Evolutionary conservation across 2,113 vertebrate genomes (phyloP).

Genomic region (Limanda limanda): DNA sequence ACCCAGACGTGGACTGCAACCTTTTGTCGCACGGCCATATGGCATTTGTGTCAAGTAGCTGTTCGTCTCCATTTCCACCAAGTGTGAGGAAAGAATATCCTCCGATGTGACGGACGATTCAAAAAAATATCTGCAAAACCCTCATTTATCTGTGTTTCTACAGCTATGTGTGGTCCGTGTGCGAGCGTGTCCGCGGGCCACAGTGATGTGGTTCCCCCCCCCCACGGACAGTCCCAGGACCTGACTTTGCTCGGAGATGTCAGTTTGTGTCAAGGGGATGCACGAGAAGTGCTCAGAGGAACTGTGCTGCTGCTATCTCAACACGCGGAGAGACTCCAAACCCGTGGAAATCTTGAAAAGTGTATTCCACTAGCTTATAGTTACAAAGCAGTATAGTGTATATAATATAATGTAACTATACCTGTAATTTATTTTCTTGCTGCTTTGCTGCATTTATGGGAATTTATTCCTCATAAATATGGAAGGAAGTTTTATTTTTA

Average conservation of each 20-base stretch:
- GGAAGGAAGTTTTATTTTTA: conserved; percentile 73
- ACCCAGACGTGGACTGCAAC: conserved; percentile 52
- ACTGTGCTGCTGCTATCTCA: conserved; percentile 50
- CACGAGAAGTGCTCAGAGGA: conserved; percentile 32
- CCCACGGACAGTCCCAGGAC: conserved; percentile 33
- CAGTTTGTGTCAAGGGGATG: conserved; percentile 14
- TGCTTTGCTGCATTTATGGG: conserved; percentile 69
- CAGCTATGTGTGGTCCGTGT: conserved; percentile 38
- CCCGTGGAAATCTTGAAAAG: conserved; percentile 20
- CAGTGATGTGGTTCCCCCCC: conserved; percentile 34
- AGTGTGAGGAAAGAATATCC: conserved; percentile 37
- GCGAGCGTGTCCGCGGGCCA: conserved; percentile 36
- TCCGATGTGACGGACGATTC: conserved; percentile 35
- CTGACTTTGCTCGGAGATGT: conserved; percentile 21
- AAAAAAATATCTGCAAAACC: conserved; percentile 27
- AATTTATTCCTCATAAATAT: conserved; percentile 60
- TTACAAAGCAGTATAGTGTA: conserved; percentile 58
- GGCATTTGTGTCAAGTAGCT: conserved; percentile 53
- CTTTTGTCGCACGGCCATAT: conserved; percentile 16
- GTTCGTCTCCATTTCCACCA: conserved; percentile 45
- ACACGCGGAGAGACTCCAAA: conserved; percentile 32
- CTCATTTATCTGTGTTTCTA: conserved; percentile 54
- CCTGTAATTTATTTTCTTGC: conserved; percentile 75
- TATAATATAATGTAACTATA: conserved; percentile 74
- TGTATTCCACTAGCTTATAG: conserved; percentile 50